Conservation (phyloP, 2,113 vertebrate genomes). For the Cyphomyrus plagiostoma region DNA sequence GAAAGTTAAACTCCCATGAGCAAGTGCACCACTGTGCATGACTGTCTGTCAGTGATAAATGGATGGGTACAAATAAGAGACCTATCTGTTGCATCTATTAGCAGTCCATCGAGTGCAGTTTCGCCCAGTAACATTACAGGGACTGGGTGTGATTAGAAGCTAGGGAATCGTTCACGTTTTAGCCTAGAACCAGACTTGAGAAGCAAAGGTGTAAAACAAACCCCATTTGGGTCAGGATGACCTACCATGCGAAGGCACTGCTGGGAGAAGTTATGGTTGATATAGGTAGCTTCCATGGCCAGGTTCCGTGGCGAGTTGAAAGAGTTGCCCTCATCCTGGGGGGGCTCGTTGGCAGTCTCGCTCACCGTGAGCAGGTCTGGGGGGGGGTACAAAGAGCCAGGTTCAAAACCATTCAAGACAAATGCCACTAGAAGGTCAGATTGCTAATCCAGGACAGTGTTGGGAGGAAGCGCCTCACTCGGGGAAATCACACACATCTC, state of each 20-base stretch:
- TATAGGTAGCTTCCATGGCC: constrained; percentile 79
- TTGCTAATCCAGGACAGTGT: background rate
- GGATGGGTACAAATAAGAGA: background rate
- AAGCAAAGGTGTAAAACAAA: background rate
- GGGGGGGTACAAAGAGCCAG: background rate
- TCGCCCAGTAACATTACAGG: background rate
- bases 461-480: background rate
- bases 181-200: background rate
- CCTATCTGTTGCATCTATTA: background rate
- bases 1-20: no score
- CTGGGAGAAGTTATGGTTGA: constrained; percentile 82
- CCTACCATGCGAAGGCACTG: constrained; percentile 74
- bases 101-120: background rate
- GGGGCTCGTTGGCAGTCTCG: constrained; percentile 94
- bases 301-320: constrained; percentile 90
- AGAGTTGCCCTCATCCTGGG: constrained; percentile 93
- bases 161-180: background rate
- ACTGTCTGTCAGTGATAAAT: background rate
- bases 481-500: background rate
- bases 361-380: constrained; percentile 91
- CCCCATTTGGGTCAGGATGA: background rate
- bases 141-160: background rate
- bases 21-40: background rate
- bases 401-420: background rate
- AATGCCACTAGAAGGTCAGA: background rate